Evolutionary conservation across 2,797 vertebrate genomes (phyloP), one percentile per base, ranked within the genome.

Genomic region (Acipenser transmontanus): DNA sequence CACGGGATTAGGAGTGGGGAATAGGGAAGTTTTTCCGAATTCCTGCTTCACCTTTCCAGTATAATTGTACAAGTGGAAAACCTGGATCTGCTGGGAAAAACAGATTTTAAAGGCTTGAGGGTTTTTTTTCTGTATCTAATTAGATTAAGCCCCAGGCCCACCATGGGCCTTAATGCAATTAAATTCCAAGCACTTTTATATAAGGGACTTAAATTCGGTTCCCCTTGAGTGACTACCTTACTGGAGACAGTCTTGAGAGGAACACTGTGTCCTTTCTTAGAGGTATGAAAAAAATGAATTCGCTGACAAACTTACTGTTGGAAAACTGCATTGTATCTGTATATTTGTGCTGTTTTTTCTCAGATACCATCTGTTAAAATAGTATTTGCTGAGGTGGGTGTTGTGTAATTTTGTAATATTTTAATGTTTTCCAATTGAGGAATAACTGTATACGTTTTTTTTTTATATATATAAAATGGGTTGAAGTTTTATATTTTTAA

Each of bases 121-220:
- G 73, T 74, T 75, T 78, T 74, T 69, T 71, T 66, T 52, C 80
- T 76, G 80, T 77, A 80, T 85, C 82, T 84, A 87, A 88, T 87
- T 85, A 84, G 82, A 86, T 89, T 87, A 87, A 82, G 84, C 76
- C 81, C 78, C 70, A 77, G 81, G 76, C 83, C 80, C 68, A 85
- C 83, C 79, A 78, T 78, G 71, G 80, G 79, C 87, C 76, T 83
- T 85, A 87, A 88, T 88, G 86, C 86, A 88, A 88, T 87, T 85
- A 82, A 82, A 84, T 83, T 84, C 85, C 82, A 80, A 81, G 77
- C 81, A 79, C 82, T 82, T 78, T 84, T 84, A 78, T 81, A 81
- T 80, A 82, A 79, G 84, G 84, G 83, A 85, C 84, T 89, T 88
- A 88, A 80, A 78, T 83, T 88, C 85, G 85, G 87, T 88, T 89